Evolutionary conservation across 2,113 vertebrate genomes (phyloP).

Genomic region (Rhinichthys klamathensis): DNA sequence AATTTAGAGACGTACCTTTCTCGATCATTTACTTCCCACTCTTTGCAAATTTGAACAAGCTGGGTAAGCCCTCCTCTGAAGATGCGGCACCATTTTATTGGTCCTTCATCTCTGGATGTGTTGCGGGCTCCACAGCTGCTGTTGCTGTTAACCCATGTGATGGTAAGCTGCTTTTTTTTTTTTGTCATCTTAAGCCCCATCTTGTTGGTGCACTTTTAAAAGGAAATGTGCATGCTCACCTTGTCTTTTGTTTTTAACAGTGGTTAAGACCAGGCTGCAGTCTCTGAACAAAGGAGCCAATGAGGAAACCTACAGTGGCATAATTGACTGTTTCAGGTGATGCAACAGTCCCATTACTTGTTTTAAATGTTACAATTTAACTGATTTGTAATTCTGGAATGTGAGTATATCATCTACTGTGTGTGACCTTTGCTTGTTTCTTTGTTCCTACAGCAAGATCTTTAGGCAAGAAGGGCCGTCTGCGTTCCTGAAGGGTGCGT

Average conservation of each 20-base stretch:
- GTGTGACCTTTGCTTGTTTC: background rate
- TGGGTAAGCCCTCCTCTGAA: conserved; percentile 70
- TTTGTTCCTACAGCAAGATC: conserved; percentile 74
- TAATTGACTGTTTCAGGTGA: conserved; percentile 78
- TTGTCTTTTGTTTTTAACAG: conserved; percentile 58
- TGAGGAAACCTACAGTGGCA: conserved; percentile 80
- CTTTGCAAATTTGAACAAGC: conserved; percentile 79
- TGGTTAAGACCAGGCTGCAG: conserved; percentile 83
- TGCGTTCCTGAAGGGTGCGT: conserved; percentile 81
- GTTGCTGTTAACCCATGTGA: conserved; percentile 82
- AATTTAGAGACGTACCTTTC: conserved; percentile 81
- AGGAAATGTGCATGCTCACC: background rate
- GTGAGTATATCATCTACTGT: background rate
- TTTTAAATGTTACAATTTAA: background rate
- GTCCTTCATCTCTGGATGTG: conserved; percentile 81
- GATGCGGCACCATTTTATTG: conserved; percentile 75
- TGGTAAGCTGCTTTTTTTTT: conserved; percentile 64
- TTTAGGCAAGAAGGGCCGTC: conserved; percentile 77
- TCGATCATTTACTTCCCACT: conserved; percentile 83
- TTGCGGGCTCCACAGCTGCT: conserved; percentile 74
- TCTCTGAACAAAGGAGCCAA: conserved; percentile 77
- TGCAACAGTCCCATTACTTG: background rate
- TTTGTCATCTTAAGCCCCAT: background rate
- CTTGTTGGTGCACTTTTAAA: background rate
- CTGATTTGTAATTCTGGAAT: background rate